Percentiles rank a stretch among this genome's conserved stretches.
Conservation (phyloP, 2,888 invertebrate genomes). For the Melanophora roralis region DNA sequence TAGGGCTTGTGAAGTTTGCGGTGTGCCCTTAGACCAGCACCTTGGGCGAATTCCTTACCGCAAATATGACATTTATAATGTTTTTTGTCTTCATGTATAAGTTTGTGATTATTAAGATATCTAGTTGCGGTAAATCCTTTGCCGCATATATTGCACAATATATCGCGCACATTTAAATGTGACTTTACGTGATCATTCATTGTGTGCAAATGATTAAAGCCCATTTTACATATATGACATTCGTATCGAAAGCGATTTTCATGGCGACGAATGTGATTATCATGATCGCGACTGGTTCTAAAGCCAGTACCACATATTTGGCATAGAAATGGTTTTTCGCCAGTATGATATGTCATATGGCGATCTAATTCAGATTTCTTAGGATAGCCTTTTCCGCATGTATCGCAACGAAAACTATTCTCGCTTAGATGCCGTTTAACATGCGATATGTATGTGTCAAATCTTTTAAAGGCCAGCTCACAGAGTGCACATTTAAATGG, state of each 20-base stretch:
- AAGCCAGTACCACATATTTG: slow-evolving; percentile 67
- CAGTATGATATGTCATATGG: slow-evolving; percentile 65
- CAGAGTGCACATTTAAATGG: slow-evolving; percentile 57
- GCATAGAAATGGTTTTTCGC: slow-evolving; percentile 64
- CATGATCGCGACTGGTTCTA: slow-evolving; percentile 60
- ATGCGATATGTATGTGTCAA: slow-evolving; percentile 48
- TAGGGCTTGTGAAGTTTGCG: slow-evolving; percentile 49
- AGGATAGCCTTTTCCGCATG: slow-evolving; percentile 52
- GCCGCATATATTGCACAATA: slow-evolving; percentile 68
- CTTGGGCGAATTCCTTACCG: slow-evolving; percentile 69
- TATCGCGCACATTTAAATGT: slow-evolving; percentile 69
- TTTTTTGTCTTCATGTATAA: slow-evolving; percentile 68
- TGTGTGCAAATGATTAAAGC: slow-evolving; percentile 42
- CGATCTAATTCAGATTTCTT: slow-evolving; percentile 38
- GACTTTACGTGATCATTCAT: slow-evolving; percentile 67
- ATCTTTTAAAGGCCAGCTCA: slow-evolving; percentile 42
- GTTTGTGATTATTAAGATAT: slow-evolving; percentile 68
- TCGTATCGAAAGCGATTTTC: slow-evolving; percentile 51
- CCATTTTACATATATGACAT: slow-evolving; percentile 52
- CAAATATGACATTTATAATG: slow-evolving; percentile 71
- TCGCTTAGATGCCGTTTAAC: slow-evolving; percentile 51
- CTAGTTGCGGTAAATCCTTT: slow-evolving; percentile 66
- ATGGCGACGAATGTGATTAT: slow-evolving; percentile 50
- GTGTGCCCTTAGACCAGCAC: slow-evolving; percentile 66
- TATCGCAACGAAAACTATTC: slow-evolving; percentile 50